These are phyloP conservation scores for Sisyra terminalis DNA, from an alignment of 2,888 invertebrate species.

Conservation along the genomic window DNA sequence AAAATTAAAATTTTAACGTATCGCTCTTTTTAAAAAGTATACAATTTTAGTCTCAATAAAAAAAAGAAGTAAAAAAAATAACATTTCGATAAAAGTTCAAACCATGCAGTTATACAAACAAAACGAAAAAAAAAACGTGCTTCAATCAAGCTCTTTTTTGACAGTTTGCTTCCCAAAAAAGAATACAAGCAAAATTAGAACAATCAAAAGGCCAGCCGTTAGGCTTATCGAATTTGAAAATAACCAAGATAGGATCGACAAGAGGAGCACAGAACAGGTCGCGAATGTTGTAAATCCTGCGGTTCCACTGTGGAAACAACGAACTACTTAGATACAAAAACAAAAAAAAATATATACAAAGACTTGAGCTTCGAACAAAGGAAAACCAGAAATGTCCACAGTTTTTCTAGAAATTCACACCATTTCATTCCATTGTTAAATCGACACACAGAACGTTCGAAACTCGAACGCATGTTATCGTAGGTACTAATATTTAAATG, in stretches of 20 bases:
- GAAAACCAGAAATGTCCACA: neutral
- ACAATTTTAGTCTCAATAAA: too few species aligned
- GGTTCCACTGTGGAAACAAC: conserved; percentile 6
- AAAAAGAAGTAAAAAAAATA: neutral
- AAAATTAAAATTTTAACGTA: too few species aligned
- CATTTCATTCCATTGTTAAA: too few species aligned
- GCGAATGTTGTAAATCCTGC: conserved; percentile 8
- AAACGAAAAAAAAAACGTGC: neutral
- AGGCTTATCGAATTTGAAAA: conserved; percentile 11
- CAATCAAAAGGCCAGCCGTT: conserved; percentile 4
- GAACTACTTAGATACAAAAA: conserved; percentile 7
- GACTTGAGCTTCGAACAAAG: too few species aligned
- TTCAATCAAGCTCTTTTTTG: neutral
- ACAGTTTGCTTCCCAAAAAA: neutral
- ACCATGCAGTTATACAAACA: conserved; percentile 2
- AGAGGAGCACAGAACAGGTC: conserved; percentile 13
- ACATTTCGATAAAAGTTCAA: neutral
- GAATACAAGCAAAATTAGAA: neutral
- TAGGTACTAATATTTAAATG: too few species aligned
- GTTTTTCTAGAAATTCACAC: too few species aligned
- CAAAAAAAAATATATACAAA: too few species aligned
- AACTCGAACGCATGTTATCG: too few species aligned
- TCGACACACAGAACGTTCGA: too few species aligned
- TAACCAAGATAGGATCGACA: conserved; percentile 14
- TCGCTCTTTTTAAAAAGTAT: too few species aligned